These are phyloP conservation scores for Hipparchia semele DNA, from an alignment of 2,888 invertebrate species.

Conservation along the genomic window DNA sequence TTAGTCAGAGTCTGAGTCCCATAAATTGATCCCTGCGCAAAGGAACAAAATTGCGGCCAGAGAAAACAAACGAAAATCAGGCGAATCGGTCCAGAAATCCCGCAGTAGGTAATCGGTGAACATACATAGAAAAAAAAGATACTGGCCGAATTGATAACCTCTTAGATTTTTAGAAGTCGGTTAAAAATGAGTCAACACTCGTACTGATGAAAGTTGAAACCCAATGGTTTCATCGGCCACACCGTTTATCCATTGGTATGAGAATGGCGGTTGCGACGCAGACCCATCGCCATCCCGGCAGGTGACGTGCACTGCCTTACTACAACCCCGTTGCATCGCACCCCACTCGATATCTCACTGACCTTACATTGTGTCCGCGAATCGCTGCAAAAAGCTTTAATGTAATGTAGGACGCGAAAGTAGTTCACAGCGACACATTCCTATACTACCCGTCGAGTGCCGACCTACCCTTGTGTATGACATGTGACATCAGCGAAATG, in stretches of 20 bases:
- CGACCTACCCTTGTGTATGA: neutral
- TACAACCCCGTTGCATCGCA: neutral
- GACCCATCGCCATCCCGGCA: neutral
- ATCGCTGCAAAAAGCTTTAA: slow-evolving; percentile 11
- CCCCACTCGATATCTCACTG: slow-evolving; percentile 8
- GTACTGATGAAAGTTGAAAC: no score
- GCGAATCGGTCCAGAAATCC: no score
- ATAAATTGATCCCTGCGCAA: no score
- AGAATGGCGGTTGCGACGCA: no score
- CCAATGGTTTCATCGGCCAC: neutral
- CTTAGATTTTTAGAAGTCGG: no score
- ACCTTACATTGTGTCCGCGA: slow-evolving; percentile 12
- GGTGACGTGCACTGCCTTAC: neutral
- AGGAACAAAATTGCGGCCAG: no score
- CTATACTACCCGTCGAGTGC: neutral
- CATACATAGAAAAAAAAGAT: no score
- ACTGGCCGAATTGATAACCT: no score
- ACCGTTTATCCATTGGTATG: neutral
- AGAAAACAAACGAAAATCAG: no score
- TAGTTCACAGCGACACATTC: slow-evolving; percentile 3
- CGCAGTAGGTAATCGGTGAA: no score
- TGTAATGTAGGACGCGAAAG: slow-evolving; percentile 4
- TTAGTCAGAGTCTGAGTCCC: no score
- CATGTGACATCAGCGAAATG: slow-evolving; percentile 9
- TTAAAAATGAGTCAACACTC: no score